Percentiles rank a stretch among this genome's conserved stretches.
Conservation (phyloP, 2,113 vertebrate genomes). For the Anser cygnoides region DNA sequence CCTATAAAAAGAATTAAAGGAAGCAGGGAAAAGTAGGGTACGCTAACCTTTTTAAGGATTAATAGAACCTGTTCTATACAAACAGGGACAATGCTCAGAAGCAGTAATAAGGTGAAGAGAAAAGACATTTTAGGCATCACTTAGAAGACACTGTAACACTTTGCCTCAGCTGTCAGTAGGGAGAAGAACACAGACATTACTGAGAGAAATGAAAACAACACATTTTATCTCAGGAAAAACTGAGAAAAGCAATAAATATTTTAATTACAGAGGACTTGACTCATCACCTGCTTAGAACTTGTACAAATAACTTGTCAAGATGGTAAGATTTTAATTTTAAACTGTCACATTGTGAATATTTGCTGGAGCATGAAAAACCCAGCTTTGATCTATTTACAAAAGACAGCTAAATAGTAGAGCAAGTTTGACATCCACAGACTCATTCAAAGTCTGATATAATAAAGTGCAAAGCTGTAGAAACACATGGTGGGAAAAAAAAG, state of each 20-base stretch:
- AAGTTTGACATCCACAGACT: conserved; percentile 9
- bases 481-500: fast-evolving
- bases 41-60: neutral
- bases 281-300: neutral
- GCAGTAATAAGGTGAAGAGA: neutral
- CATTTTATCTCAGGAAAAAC: neutral
- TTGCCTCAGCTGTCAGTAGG: neutral
- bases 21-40: neutral
- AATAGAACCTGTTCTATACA: neutral
- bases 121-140: neutral
- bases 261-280: conserved; percentile 33
- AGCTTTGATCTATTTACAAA: conserved; percentile 8
- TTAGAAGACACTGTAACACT: neutral
- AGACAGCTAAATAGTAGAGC: conserved; percentile 21
- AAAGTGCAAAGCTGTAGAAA: conserved; percentile 24
- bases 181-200: neutral
- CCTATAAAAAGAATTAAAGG: neutral
- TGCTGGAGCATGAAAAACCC: neutral
- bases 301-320: conserved; percentile 15
- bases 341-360: conserved; percentile 36
- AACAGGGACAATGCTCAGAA: neutral
- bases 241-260: neutral
- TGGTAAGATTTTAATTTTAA: conserved; percentile 21
- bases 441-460: neutral
- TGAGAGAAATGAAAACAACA: neutral